Evolutionary conservation across 1,140 invertebrate genomes (phyloP), one percentile per base, ranked within the genome.

Genomic region (Drosophila orosa): DNA sequence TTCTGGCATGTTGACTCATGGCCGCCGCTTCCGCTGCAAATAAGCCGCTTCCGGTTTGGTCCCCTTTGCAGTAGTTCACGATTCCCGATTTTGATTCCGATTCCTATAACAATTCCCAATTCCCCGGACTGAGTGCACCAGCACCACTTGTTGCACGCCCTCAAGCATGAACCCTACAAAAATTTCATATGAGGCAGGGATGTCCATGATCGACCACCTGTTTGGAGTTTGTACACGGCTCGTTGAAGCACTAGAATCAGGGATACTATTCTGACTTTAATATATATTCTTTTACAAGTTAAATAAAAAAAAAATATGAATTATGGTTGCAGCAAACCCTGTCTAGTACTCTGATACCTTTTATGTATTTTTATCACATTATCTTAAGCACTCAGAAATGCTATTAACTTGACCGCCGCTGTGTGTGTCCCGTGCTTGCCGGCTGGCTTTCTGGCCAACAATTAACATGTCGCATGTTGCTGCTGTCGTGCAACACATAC

Each of bases 391-490:
- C 3, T 29, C 4, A 13, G 1, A 9, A 31, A 19, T 52, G n/a
- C 55, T 37, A 61, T 61, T 31, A 4, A 8, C 33, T 52, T 61
- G 33, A 52, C 71, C 40, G 6, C 31, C 19, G 12, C 25, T 72
- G 39, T 72, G 12, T 27, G 19, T 39, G 40, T 29, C 60, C 45
- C 63, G 57, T 44, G 54, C 56, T 45, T 35, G 55, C 44, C 60
- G 25, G 48, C 19, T 58, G 74, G 44, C 67, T 57, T 19, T 29
- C 27, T 31, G 47, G 54, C 59, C 54, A 66, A 80, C 78, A 80
- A 80, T 80, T 80, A 80, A 61, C 65, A 78, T 78, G 77, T 74
- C 58, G 75, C 77, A 79, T 78, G 75, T 74, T 47, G 61, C 24
- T 29, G 48, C 29, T 33, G 45, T 58, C 44, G 29, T 67, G 76